A percentile compares a stretch with the other conserved stretches of the same genome.
These are phyloP conservation scores for Camarhynchus parvulus DNA, from an alignment of 2,113 vertebrate genomes.

Conservation along the genomic window DNA sequence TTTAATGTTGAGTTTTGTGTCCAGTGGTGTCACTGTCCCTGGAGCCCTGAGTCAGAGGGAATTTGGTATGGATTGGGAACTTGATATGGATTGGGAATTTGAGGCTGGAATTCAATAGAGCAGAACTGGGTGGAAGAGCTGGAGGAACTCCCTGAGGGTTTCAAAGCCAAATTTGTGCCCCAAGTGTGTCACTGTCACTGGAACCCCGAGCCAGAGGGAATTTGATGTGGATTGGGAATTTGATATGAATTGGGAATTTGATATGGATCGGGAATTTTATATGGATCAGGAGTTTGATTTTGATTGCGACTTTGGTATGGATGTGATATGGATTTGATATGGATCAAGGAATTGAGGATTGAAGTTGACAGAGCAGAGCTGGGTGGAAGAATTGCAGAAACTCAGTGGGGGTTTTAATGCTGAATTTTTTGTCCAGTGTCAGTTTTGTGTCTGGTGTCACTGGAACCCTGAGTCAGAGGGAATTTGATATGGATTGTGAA, in stretches of 20 bases:
- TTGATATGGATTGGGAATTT: not conserved
- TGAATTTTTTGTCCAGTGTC: no score
- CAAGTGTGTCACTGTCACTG: no score
- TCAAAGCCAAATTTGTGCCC: not conserved
- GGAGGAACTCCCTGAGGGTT: not conserved
- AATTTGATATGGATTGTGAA: not conserved
- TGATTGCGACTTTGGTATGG: not conserved
- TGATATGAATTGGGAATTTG: not conserved
- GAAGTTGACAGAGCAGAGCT: not conserved
- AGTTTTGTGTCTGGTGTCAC: no score
- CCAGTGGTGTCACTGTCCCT: no score
- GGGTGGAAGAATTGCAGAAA: no score
- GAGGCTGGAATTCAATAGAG: not conserved
- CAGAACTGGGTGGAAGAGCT: not conserved
- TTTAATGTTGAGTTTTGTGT: not conserved
- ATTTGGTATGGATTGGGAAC: not conserved
- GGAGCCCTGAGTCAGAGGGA: not conserved
- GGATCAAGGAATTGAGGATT: no score
- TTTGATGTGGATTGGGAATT: rapidly evolving
- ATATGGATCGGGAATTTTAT: not conserved
- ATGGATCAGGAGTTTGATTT: not conserved
- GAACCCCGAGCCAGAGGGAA: not conserved
- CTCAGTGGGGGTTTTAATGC: no score
- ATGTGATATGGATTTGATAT: no score
- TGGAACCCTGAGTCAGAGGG: no score